Conservation (phyloP, 2,113 vertebrate genomes). For the Tringa solitaria region DNA sequence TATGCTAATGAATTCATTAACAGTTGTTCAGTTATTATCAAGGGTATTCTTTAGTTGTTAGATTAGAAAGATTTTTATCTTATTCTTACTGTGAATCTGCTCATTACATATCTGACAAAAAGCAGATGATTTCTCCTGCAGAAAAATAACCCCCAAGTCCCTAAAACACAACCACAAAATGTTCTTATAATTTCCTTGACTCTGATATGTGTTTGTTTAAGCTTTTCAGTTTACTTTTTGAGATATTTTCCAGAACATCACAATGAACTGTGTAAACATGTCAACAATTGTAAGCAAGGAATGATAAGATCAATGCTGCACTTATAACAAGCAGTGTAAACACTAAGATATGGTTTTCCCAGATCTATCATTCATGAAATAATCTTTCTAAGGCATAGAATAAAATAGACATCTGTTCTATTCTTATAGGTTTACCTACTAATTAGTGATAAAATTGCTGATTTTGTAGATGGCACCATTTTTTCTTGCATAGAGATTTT, state of each 20-base stretch:
- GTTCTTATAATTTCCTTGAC: background rate
- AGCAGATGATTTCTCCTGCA: background rate
- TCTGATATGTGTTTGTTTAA: background rate
- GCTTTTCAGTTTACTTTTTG: background rate
- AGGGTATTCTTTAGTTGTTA: conserved; percentile 10
- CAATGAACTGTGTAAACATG: background rate
- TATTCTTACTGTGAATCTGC: background rate
- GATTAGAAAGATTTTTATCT: conserved; percentile 43
- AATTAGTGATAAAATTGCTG: background rate
- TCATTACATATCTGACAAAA: background rate
- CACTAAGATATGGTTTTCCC: background rate
- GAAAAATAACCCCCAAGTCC: background rate
- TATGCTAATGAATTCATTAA: conserved; percentile 48
- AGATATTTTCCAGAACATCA: background rate
- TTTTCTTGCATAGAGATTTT: background rate
- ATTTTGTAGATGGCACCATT: background rate
- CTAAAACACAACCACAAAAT: background rate
- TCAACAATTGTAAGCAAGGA: background rate
- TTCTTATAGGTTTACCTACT: background rate
- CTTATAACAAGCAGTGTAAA: background rate
- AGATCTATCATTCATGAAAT: background rate
- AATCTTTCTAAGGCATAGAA: background rate
- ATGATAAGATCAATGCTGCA: background rate
- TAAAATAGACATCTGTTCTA: background rate
- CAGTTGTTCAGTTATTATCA: conserved; percentile 14